Percentiles rank a stretch among this genome's conserved stretches.
Conservation (phyloP, 2,113 vertebrate species). For the Machaerirhynchus nigripectus region DNA sequence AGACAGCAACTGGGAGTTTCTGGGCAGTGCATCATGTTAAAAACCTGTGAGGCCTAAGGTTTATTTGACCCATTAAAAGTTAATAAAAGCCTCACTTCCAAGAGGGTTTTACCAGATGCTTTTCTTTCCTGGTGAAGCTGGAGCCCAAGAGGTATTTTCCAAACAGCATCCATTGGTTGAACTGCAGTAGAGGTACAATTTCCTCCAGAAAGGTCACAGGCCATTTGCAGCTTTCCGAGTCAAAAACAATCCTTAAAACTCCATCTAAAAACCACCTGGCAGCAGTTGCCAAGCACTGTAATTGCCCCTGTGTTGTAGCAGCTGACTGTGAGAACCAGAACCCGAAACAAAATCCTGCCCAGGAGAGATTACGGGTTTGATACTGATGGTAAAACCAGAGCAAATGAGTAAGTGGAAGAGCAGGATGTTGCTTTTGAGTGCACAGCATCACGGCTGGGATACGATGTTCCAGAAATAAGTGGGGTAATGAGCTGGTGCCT, state of each 20-base stretch:
- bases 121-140: not conserved
- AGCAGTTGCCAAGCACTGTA: not conserved
- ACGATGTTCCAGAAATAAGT: not conserved
- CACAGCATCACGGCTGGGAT: not conserved
- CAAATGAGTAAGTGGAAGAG: not conserved
- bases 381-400: slow-evolving; percentile 35
- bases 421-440: not conserved
- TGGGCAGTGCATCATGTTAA: not conserved
- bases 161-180: not conserved
- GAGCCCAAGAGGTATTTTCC: not conserved
- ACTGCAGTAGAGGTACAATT: not conserved
- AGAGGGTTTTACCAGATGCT: not conserved
- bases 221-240: not conserved
- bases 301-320: not conserved
- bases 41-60: not conserved
- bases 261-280: not conserved
- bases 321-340: not conserved
- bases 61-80: not conserved
- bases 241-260: not conserved
- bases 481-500: not conserved
- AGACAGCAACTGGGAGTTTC: not conserved
- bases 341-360: not conserved
- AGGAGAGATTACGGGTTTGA: not conserved
- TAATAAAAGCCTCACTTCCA: not conserved
- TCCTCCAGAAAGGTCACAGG: not conserved